These are phyloP conservation scores for Mesaphorura yosii DNA, from an alignment of 1,140 invertebrate genomes.

Conservation along the genomic window DNA sequence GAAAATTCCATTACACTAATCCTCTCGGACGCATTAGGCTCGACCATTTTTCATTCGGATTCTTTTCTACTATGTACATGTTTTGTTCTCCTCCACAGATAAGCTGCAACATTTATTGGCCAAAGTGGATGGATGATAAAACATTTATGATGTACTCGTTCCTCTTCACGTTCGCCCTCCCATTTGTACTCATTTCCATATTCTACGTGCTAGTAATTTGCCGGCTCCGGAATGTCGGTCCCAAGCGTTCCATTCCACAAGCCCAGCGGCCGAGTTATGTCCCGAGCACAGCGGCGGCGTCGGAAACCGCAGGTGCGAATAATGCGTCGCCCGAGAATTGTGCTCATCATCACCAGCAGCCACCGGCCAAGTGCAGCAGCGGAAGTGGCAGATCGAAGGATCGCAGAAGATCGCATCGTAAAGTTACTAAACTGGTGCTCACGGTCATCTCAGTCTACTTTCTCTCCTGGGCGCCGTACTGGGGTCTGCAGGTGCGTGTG, in stretches of 20 bases:
- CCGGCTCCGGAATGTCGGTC: slow-evolving; percentile 74
- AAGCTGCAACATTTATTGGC: slow-evolving; percentile 77
- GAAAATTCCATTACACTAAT: too few species aligned
- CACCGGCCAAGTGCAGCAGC: too few species aligned
- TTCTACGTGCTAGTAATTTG: slow-evolving; percentile 91
- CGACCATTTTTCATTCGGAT: too few species aligned
- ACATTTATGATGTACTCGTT: slow-evolving; percentile 85
- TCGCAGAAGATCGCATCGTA: slow-evolving; percentile 44
- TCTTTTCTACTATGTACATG: too few species aligned
- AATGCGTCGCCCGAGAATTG: too few species aligned
- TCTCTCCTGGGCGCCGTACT: slow-evolving; percentile 92
- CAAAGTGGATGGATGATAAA: slow-evolving; percentile 46
- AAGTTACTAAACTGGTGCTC: slow-evolving; percentile 64
- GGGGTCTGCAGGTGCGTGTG: slow-evolving; percentile 64
- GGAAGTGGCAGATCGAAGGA: too few species aligned
- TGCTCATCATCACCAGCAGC: too few species aligned
- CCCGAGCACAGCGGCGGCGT: too few species aligned
- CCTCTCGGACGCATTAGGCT: too few species aligned
- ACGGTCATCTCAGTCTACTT: slow-evolving; percentile 93
- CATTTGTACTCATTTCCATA: slow-evolving; percentile 79
- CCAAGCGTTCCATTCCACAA: slow-evolving; percentile 47
- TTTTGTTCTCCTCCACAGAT: too few species aligned
- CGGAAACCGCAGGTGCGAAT: slow-evolving; percentile 7
- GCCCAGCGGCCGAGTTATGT: too few species aligned
- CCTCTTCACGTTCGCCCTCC: slow-evolving; percentile 81